phyloP scores from a whole-genome alignment of 2,888 invertebrate species.

The Dendrolimus pini region DNA sequence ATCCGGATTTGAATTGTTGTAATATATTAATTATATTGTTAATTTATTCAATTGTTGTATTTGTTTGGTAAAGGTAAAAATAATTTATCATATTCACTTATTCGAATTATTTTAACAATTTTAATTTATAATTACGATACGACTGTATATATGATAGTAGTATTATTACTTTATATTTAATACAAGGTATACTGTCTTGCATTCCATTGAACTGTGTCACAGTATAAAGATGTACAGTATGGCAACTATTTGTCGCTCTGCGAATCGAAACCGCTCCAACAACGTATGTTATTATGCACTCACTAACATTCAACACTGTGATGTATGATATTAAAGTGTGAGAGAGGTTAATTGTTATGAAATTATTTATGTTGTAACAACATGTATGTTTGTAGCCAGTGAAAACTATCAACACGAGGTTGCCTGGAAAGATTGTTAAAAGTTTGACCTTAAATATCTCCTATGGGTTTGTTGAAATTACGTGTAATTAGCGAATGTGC shows the following conservation, averaged over 20 bases:
- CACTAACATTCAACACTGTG: no score
- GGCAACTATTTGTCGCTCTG: background rate
- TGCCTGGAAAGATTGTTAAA: background rate
- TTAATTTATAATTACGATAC: background rate
- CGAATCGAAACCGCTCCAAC: background rate
- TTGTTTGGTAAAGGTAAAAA: background rate
- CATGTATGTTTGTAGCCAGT: no score
- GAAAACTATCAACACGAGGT: no score
- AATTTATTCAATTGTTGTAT: background rate
- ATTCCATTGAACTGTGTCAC: background rate
- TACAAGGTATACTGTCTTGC: background rate
- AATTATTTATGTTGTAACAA: no score
- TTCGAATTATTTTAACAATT: background rate
- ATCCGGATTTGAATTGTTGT: background rate
- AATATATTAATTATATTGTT: background rate
- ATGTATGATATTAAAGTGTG: no score
- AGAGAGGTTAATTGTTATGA: no score
- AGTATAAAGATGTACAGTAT: background rate
- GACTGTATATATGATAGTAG: background rate
- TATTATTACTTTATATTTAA: background rate
- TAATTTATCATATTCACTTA: background rate
- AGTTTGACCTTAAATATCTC: background rate
- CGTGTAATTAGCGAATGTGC: background rate
- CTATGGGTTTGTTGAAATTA: background rate
- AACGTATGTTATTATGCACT: no score